These are phyloP conservation scores for Pomatorhinus ruficollis DNA, from an alignment of 2,113 vertebrate species.

Conservation along the genomic window DNA sequence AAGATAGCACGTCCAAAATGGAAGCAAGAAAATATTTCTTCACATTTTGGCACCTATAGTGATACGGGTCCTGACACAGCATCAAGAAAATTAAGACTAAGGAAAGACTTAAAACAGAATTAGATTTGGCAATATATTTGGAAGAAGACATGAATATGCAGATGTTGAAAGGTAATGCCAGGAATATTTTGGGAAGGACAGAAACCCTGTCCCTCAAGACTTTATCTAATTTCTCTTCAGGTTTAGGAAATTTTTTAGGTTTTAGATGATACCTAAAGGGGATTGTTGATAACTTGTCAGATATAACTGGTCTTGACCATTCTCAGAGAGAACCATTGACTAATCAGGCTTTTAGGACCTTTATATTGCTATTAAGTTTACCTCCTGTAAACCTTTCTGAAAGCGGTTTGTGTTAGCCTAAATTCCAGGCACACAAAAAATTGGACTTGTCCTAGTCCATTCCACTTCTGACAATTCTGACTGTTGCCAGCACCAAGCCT, in stretches of 20 bases:
- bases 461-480: background rate
- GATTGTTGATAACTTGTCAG: background rate
- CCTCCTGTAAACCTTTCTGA: background rate
- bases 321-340: background rate
- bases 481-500: background rate
- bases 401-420: background rate
- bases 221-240: background rate
- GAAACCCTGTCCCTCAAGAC: background rate
- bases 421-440: background rate
- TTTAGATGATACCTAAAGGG: background rate
- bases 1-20: background rate
- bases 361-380: background rate
- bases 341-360: background rate
- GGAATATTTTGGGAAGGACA: background rate
- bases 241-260: background rate
- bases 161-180: background rate
- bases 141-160: background rate
- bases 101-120: background rate
- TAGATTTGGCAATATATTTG: background rate
- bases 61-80: rapidly evolving
- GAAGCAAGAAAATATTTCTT: background rate
- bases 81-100: background rate
- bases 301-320: background rate
- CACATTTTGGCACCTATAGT: background rate
- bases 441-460: background rate